Evolutionary conservation across 1,140 invertebrate genomes (phyloP), one percentile per base, ranked within the genome.

Genomic region (Hylaeus volcanicus): DNA sequence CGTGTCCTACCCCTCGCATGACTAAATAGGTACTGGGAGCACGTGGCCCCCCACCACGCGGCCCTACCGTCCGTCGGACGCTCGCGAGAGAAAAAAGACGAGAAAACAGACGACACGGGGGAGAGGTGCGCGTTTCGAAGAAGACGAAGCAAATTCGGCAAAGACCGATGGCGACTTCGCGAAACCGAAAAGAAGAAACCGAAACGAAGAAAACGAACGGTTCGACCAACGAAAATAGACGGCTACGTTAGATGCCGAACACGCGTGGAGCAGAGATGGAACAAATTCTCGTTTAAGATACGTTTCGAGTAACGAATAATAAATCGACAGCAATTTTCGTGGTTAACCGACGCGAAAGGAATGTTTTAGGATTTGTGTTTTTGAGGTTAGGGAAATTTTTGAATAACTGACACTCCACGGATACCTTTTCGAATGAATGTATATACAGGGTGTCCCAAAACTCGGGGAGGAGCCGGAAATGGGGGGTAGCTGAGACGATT

Each of bases 11-110:
- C 85, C 51, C 88, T 88, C 81, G 78, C 78, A 79, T 87, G 86
- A 87, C 77, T 88, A 60, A 26, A n/a, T 63, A 78, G 66, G 75
- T 71, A 81, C 74, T 65, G 72, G 53, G 73, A 89, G 85, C 89
- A 89, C 89, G 88, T 90, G 89, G 88, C 81, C 87, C 87, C 86
- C 87, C 82, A 90, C 84, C 65, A 83, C 43, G 37, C 48, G 74
- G 53, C 71, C 81, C 78, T 73, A 74, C 51, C 56, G 69, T 79
- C 77, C 80, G 56, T 53, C 70, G 26, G 58, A 63, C 63, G 68
- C 56, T 64, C 15, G 61, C 72, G 56, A 55, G 14, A 58, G 63
- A 48, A 74, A 26, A 56, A 79, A 39, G 11, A 43, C 55, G 26
- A 5, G 26, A 58, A 39, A 8, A 63, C 64, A 14, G 51, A 9